Evolutionary conservation across 1,140 invertebrate genomes (phyloP).

Genomic region (Bombus superbus): DNA sequence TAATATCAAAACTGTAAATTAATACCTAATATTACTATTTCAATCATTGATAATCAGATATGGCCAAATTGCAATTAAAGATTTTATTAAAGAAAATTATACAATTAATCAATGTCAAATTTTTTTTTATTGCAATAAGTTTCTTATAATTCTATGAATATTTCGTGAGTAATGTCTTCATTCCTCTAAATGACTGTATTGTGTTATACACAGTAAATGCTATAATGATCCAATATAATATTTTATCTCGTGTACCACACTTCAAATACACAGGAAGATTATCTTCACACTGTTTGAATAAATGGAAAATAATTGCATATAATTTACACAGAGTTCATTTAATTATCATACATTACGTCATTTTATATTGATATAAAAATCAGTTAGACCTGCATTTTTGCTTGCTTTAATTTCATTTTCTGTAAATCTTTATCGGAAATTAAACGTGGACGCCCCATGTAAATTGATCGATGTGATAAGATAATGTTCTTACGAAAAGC

Average conservation of each 20-base stretch:
- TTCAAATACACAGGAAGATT: conserved; percentile 86
- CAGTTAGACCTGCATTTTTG: conserved; percentile 64
- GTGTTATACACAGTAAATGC: conserved; percentile 23
- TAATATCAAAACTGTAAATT: conserved; percentile 36
- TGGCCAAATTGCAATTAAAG: not conserved
- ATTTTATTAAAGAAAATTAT: not conserved
- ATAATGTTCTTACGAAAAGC: conserved; percentile 8
- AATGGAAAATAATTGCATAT: conserved; percentile 27
- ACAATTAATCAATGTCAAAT: not conserved
- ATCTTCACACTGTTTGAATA: conserved; percentile 81
- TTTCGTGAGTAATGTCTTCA: not conserved
- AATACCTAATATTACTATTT: not conserved
- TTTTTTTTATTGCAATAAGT: conserved; percentile 21
- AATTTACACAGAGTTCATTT: not conserved
- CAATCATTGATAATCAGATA: conserved; percentile 8
- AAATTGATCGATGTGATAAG: conserved; percentile 25
- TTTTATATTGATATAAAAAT: conserved; percentile 24
- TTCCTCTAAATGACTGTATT: not conserved
- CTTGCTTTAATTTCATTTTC: conserved; percentile 70
- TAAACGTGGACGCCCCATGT: not conserved
- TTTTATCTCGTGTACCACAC: conserved; percentile 83
- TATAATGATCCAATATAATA: conserved; percentile 83
- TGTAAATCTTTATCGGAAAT: conserved; percentile 36
- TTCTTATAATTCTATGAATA: conserved; percentile 2
- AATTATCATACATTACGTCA: not conserved